Percentiles rank a stretch among this genome's conserved stretches.
phyloP scores from a whole-genome alignment of 2,113 vertebrate genomes.

The Oncorhynchus mykiss region DNA sequence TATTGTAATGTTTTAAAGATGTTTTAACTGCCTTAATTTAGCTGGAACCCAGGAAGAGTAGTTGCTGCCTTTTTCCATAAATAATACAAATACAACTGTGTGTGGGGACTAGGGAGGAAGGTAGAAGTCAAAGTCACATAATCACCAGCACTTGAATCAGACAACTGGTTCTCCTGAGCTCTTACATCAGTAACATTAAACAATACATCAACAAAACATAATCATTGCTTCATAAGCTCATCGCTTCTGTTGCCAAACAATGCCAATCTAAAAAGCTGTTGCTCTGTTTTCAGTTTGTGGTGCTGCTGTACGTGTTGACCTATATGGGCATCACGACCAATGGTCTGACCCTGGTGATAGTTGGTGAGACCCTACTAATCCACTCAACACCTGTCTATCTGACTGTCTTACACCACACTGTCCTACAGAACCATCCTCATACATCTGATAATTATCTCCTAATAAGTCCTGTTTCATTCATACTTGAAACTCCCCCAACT shows the following conservation, averaged over 20 bases:
- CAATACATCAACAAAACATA: background rate
- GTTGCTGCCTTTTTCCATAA: no score
- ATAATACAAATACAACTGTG: no score
- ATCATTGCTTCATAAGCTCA: background rate
- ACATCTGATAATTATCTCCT: background rate
- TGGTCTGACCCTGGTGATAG: constrained; percentile 85
- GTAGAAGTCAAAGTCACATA: no score
- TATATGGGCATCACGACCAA: constrained; percentile 82
- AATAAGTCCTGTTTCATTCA: no score
- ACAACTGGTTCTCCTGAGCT: no score
- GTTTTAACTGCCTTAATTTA: no score
- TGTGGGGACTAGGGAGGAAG: no score
- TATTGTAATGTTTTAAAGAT: no score
- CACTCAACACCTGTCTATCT: background rate
- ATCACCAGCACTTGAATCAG: no score
- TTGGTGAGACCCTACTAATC: constrained; percentile 70
- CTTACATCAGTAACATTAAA: no score
- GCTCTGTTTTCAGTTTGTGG: constrained; percentile 74
- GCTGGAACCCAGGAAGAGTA: no score
- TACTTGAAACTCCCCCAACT: background rate
- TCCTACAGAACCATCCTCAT: background rate
- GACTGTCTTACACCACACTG: background rate
- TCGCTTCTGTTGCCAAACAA: background rate
- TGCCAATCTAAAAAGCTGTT: background rate
- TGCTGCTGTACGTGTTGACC: constrained; percentile 85